Evolutionary conservation across 2,888 invertebrate genomes (phyloP).

Genomic region (Leptopterna dolabrata): DNA sequence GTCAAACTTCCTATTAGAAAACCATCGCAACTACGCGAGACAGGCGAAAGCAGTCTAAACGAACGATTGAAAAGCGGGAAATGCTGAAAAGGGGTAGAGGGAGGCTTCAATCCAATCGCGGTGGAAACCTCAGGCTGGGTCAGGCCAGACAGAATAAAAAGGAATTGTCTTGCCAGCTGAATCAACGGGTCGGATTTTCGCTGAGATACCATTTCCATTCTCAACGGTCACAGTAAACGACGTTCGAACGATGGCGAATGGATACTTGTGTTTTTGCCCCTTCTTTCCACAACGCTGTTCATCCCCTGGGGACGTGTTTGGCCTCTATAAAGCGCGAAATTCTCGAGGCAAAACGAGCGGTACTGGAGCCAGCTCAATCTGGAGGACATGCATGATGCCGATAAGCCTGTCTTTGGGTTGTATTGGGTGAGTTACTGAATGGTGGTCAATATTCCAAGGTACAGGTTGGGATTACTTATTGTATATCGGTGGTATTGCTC

Average conservation of each 20-base stretch:
- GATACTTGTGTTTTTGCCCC: not conserved
- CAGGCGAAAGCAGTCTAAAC: not conserved
- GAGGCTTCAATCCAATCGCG: not conserved
- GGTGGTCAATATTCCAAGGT: no score
- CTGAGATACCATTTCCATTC: not conserved
- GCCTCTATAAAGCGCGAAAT: not conserved
- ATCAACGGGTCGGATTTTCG: not conserved
- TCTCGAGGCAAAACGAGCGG: not conserved
- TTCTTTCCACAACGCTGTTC: not conserved
- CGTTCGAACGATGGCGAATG: not conserved
- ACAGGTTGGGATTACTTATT: no score
- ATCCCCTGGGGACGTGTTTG: not conserved
- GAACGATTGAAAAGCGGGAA: not conserved
- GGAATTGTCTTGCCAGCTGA: not conserved
- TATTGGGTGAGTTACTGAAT: no score
- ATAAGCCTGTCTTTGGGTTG: not conserved
- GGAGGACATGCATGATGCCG: not conserved
- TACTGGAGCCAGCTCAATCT: not conserved
- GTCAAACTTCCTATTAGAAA: not conserved
- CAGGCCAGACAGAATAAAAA: not conserved
- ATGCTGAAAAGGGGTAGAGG: not conserved
- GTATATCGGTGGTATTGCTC: no score
- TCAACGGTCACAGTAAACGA: not conserved
- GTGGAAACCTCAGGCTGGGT: not conserved
- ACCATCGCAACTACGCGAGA: not conserved